Evolutionary conservation across 1,140 invertebrate genomes (phyloP).

Genomic region (Leptopilina clavipes): DNA sequence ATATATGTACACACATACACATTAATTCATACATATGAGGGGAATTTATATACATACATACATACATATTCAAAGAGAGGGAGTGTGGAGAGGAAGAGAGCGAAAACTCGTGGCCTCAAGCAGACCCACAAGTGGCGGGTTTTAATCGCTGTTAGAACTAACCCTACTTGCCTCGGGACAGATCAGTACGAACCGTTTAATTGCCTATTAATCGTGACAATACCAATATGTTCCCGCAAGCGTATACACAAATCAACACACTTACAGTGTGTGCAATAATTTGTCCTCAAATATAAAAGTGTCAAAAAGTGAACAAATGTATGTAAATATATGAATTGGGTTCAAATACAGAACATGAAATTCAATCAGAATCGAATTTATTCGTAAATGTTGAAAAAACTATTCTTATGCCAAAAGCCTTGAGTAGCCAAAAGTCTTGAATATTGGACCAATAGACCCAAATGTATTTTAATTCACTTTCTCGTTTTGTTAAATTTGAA

Average conservation of each 20-base stretch:
- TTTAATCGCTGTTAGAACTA: constrained; percentile 60
- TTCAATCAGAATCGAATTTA: too few species aligned
- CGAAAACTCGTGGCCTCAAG: constrained; percentile 47
- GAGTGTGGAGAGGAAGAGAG: constrained; percentile 46
- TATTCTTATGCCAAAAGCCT: too few species aligned
- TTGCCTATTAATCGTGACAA: constrained; percentile 63
- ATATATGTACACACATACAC: too few species aligned
- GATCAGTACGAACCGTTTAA: constrained; percentile 59
- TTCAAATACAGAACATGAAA: not conserved
- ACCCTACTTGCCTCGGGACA: constrained; percentile 40
- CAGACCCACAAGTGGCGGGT: constrained; percentile 62
- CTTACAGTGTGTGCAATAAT: not conserved
- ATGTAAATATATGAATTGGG: not conserved
- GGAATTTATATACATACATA: too few species aligned
- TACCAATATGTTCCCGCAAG: constrained; percentile 45
- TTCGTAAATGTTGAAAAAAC: too few species aligned
- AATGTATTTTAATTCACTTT: too few species aligned
- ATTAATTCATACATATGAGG: too few species aligned
- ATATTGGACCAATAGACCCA: too few species aligned
- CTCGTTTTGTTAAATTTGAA: too few species aligned
- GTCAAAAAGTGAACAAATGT: constrained; percentile 7
- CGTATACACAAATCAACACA: not conserved
- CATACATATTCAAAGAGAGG: constrained; percentile 31
- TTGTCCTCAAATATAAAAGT: not conserved
- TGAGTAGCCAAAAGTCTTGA: too few species aligned